Percentiles rank a stretch among this genome's conserved stretches.
Conservation (phyloP, 2,797 vertebrate genomes). For the Sebastes iracundus region DNA sequence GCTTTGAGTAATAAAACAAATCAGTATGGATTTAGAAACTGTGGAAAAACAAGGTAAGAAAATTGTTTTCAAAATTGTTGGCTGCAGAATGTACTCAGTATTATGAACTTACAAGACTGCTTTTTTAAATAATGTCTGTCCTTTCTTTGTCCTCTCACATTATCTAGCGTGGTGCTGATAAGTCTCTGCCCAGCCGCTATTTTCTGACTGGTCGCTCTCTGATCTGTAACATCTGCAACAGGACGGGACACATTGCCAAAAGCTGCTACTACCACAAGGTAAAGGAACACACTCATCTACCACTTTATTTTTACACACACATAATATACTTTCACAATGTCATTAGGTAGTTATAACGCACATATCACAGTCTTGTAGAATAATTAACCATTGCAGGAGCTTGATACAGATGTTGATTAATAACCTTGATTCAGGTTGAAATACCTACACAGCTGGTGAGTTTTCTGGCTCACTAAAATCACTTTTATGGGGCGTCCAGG, state of each 20-base stretch:
- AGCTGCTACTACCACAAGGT: constrained; percentile 66
- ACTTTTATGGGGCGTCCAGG: background rate
- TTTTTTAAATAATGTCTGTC: background rate
- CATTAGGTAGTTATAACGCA: background rate
- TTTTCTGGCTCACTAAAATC: background rate
- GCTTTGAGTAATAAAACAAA: background rate
- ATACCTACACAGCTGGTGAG: background rate
- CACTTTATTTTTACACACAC: background rate
- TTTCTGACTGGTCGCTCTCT: constrained; percentile 29
- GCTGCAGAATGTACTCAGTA: background rate
- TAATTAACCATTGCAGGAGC: background rate
- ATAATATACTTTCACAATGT: background rate
- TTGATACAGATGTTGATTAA: background rate
- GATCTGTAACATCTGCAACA: constrained; percentile 68
- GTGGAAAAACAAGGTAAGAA: background rate
- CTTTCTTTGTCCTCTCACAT: constrained; percentile 4
- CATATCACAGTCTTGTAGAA: background rate
- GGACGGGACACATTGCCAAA: constrained; percentile 64
- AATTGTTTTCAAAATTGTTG: background rate
- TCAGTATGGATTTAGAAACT: background rate
- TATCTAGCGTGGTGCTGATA: constrained; percentile 11
- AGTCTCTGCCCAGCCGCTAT: constrained; percentile 33
- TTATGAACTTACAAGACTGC: background rate
- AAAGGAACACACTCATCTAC: background rate
- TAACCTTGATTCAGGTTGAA: background rate